A percentile compares a stretch with the other conserved stretches of the same genome.
Conservation (phyloP, 2,113 vertebrate genomes). For the Saguinus midas region DNA sequence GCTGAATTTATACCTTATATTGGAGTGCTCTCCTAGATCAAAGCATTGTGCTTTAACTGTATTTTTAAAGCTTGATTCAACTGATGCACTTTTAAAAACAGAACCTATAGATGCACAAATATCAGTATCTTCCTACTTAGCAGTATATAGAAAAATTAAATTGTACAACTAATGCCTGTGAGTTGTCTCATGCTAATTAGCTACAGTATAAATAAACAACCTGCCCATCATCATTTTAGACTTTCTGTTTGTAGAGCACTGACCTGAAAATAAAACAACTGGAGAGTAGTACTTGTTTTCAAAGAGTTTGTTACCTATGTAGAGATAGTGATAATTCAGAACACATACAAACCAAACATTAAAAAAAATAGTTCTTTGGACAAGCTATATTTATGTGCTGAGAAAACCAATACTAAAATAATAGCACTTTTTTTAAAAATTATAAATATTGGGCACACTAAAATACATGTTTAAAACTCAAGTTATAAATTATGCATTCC, state of each 20-base stretch:
- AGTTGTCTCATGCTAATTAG: not conserved
- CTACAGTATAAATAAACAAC: not conserved
- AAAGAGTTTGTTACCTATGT: not conserved
- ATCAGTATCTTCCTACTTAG: conserved; percentile 19
- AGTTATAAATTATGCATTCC: not conserved
- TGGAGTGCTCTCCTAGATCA: not conserved
- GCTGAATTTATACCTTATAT: conserved; percentile 18
- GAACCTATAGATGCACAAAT: conserved; percentile 18
- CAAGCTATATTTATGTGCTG: not conserved
- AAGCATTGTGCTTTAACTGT: conserved; percentile 6
- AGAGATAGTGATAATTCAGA: not conserved
- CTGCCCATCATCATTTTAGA: not conserved
- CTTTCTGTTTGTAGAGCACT: not conserved
- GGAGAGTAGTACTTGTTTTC: not conserved
- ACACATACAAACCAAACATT: not conserved
- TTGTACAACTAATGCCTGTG: not conserved
- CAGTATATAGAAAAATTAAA: not conserved
- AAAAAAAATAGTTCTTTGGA: not conserved
- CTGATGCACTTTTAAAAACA: not conserved
- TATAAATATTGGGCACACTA: not conserved
- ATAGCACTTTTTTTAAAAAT: not conserved
- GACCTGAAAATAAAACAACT: conserved; percentile 27
- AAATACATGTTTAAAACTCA: not conserved
- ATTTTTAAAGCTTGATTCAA: not conserved
- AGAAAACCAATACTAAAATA: not conserved